Evolutionary conservation across 2,113 vertebrate genomes (phyloP), one percentile per base, ranked within the genome.

Genomic region (Acrocephalus kingi): DNA sequence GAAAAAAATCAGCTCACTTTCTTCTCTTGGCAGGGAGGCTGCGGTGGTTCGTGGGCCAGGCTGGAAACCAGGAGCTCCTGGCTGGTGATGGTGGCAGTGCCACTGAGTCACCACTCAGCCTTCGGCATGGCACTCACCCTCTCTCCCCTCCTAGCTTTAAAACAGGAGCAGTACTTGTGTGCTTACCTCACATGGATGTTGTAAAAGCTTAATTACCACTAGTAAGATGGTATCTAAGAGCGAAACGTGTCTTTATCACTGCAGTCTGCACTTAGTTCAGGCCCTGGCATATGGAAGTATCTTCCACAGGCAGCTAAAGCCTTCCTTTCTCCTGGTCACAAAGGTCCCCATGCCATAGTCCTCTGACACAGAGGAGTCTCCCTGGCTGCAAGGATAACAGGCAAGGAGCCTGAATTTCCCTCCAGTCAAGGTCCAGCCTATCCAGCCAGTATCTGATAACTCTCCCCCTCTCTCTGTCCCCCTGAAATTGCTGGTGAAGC

Each of bases 1-100:
- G 74, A 84, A 94, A 85, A 84, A 95, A 96, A 94, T 87, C 92
- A 84, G 75, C 41, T 91, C 12, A 22, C 74, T 96, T 91, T 77
- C 90, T 71, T 88, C 80, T 93, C 69, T 56, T 33, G 43, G 52
- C 52, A 35, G 67, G 74, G 49, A 93, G 43, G 63, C 84, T 80
- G 66, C 13, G 0, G 5, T 2, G 17, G 78, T 77, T 68, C 6
- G 0, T 4, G 2, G 41, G 39, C 69, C 7, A 3, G 78, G n/a
- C 67, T 84, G 41, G 27, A 67, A 83, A 93, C 49, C 7, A 8
- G 71, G 28, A 92, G 66, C 67, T 94, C 37, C 72, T 72, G 28
- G 64, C 1, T 59, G 75, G 80, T 33, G 59, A 52, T 75, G 79
- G 69, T 6, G 6, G n/a, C 86, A 76, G 39, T 5, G 6, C 78